Evolutionary conservation across 2,113 vertebrate genomes (phyloP).

Genomic region (Rhinopomastus cyanomelas): DNA sequence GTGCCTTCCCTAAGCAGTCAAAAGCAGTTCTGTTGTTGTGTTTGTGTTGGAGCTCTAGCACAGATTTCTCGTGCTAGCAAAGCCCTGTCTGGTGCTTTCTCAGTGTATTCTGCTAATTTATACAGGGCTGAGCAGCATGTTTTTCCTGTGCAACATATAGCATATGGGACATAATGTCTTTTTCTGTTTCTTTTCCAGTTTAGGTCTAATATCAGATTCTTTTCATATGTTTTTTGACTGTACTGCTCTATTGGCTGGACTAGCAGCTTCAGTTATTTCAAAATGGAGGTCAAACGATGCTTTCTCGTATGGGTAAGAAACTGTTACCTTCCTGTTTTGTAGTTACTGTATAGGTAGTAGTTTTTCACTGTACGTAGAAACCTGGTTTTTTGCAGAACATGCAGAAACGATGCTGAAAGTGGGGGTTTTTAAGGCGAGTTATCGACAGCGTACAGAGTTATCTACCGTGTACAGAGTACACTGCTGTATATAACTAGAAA

Average conservation of each 20-base stretch:
- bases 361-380: not conserved
- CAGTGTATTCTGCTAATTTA: not conserved
- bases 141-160: not conserved
- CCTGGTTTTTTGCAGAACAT: not conserved
- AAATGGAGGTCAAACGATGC: slow-evolving; percentile 96
- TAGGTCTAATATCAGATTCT: slow-evolving; percentile 98
- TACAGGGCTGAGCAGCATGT: not conserved
- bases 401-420: not conserved
- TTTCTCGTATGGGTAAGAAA: slow-evolving; percentile 96
- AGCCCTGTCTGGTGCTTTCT: not conserved
- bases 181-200: slow-evolving; percentile 78
- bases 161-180: not conserved
- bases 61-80: not conserved
- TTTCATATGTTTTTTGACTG: slow-evolving; percentile 99
- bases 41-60: not conserved
- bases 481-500: not conserved
- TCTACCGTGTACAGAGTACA: no score
- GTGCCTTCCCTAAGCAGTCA: not conserved
- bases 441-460: no score
- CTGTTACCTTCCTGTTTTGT: not conserved
- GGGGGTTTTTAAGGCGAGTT: not conserved
- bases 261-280: slow-evolving; percentile 97
- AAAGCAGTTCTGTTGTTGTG: not conserved
- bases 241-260: slow-evolving; percentile 94
- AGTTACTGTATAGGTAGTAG: not conserved